Base-by-base conservation (phyloP, 2,888 invertebrate species). In the Drosophila stalkeri region DNA sequence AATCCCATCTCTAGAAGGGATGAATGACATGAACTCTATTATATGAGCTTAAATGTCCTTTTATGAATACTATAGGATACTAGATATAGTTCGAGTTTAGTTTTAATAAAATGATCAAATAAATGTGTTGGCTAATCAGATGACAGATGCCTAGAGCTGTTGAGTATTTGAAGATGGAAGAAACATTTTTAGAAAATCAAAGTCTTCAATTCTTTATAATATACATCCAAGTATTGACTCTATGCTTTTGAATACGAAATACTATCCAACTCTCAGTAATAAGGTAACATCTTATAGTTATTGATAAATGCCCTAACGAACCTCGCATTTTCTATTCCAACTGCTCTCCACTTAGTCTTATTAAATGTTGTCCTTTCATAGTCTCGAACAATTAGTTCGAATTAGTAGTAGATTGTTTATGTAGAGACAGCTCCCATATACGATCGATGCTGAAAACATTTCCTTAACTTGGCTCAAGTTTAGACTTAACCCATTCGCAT, bases 401-500 rank as follows among this genome's bases (percentile, higher is more conserved):
- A 73, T 78, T 66, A 55, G 75, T 66, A 27, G 55, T 43, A 2
- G 54, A 62, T 64, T 41, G 52, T 57, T 66, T 78, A 60, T 27
- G 44, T 41, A 39, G 52, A 16, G 56, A 1, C 33, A 44, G 39
- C 16, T 35, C 65, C 59, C 59, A 55, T 73, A 18, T 52, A 33
- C 20, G 31, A 23, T 49, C 49, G 70, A 52, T 20, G 46, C 27
- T 51, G n/a, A 44, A 57, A 57, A 11, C 23, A 37, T 63, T 46
- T 20, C 37, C 47, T 8, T n/a, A n/a, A n/a, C n/a, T 18, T 8
- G 27, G 47, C 60, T 49, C 47, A 37, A 44, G 33, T 46, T 49
- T 43, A 37, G 44, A 35, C 27, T 55, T 78, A 78, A 80, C 77
- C 77, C 77, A 76, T 78, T 78, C 80, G 76, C 67, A 72, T 80